Percentiles rank a stretch among this genome's conserved stretches.
These are phyloP conservation scores for Trogon melanurus DNA, from an alignment of 2,113 vertebrate species.

Conservation along the genomic window DNA sequence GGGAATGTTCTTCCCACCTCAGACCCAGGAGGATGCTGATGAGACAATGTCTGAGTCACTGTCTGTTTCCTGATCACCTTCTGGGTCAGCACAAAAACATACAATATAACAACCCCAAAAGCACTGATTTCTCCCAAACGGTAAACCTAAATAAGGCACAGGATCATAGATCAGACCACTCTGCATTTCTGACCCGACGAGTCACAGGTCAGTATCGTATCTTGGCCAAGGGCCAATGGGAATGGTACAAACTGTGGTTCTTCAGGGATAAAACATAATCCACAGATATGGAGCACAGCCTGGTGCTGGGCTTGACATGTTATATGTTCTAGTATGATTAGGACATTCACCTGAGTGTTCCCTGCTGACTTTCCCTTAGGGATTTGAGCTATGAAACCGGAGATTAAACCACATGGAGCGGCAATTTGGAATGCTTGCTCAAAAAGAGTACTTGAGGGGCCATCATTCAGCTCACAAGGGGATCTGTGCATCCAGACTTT, in stretches of 20 bases:
- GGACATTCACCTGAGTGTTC: neutral
- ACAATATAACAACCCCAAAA: neutral
- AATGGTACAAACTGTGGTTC: neutral
- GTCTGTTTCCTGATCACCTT: slow-evolving; percentile 3
- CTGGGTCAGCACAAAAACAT: neutral
- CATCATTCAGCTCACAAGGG: neutral
- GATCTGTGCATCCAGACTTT: neutral
- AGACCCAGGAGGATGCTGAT: neutral
- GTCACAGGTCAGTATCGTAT: neutral
- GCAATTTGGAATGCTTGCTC: neutral
- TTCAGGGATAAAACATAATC: neutral
- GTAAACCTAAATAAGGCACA: neutral
- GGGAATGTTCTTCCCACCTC: neutral
- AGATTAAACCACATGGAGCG: neutral
- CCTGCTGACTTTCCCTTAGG: neutral
- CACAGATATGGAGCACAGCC: accelerated
- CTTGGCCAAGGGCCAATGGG: neutral
- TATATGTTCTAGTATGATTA: neutral
- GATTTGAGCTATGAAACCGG: neutral
- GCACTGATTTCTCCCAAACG: neutral
- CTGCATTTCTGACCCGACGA: neutral
- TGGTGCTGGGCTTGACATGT: neutral
- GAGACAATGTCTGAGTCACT: slow-evolving; percentile 25
- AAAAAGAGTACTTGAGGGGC: neutral
- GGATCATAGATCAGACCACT: neutral